Evolutionary conservation across 2,888 invertebrate genomes (phyloP).

Genomic region (Lymantria monacha): DNA sequence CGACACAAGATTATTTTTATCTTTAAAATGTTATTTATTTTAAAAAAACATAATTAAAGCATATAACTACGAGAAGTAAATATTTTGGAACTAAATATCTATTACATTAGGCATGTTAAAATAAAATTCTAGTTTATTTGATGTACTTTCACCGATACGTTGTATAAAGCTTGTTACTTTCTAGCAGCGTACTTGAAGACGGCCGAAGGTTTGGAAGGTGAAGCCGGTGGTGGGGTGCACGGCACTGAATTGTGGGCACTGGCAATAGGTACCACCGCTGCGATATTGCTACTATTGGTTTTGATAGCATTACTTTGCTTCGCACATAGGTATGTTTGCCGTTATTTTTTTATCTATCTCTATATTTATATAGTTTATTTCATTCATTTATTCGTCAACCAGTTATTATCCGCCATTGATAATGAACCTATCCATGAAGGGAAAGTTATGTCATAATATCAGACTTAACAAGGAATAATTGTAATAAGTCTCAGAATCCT

Average conservation of each 20-base stretch:
- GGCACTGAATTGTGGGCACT: constrained; percentile 83
- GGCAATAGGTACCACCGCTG: constrained; percentile 83
- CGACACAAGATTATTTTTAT: too few species aligned
- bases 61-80: too few species aligned
- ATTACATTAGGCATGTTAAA: too few species aligned
- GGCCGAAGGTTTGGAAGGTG: constrained; percentile 82
- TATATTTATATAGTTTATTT: background rate
- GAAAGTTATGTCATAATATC: too few species aligned
- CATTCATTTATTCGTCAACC: background rate
- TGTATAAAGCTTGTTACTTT: constrained; percentile 14
- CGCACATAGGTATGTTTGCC: constrained; percentile 60
- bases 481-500: too few species aligned
- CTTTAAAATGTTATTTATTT: too few species aligned
- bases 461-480: too few species aligned
- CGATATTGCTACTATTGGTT: constrained; percentile 82
- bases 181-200: constrained; percentile 87
- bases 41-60: too few species aligned
- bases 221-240: constrained; percentile 63
- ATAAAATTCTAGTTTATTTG: too few species aligned
- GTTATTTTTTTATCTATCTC: background rate
- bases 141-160: background rate
- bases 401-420: too few species aligned
- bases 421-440: too few species aligned
- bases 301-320: constrained; percentile 75
- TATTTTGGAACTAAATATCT: too few species aligned